Evolutionary conservation across 2,797 vertebrate genomes (phyloP).

Genomic region (Amblyraja radiata): DNA sequence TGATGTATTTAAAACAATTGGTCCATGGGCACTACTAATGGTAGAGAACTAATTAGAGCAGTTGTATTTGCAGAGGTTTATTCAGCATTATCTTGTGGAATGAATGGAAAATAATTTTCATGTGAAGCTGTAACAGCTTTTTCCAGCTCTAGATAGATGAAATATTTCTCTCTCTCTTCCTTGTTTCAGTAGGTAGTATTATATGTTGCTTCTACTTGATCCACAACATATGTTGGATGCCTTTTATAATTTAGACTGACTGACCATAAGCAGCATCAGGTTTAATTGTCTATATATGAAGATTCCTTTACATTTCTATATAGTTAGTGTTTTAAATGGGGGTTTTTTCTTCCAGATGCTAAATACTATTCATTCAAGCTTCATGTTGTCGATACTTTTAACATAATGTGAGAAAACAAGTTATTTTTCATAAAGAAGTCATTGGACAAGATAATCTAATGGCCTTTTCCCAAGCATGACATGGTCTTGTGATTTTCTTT

Average conservation of each 20-base stretch:
- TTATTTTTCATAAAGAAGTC: neutral
- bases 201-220: neutral
- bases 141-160: neutral
- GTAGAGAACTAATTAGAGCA: neutral
- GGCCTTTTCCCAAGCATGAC: too few species aligned
- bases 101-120: neutral
- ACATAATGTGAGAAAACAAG: neutral
- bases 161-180: neutral
- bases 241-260: neutral
- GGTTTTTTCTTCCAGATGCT: neutral
- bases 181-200: neutral
- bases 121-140: neutral
- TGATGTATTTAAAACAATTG: neutral
- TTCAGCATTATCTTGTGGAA: neutral
- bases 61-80: neutral
- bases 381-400: neutral
- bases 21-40: neutral
- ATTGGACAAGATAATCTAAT: neutral
- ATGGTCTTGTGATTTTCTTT: neutral
- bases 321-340: neutral
- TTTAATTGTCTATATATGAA: neutral
- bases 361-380: neutral
- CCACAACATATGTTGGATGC: neutral
- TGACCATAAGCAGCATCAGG: neutral
- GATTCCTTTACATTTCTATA: too few species aligned